A percentile compares a stretch with the other conserved stretches of the same genome.
phyloP scores from a whole-genome alignment of 2,113 vertebrate species.

The Amblyopsis rosae region DNA sequence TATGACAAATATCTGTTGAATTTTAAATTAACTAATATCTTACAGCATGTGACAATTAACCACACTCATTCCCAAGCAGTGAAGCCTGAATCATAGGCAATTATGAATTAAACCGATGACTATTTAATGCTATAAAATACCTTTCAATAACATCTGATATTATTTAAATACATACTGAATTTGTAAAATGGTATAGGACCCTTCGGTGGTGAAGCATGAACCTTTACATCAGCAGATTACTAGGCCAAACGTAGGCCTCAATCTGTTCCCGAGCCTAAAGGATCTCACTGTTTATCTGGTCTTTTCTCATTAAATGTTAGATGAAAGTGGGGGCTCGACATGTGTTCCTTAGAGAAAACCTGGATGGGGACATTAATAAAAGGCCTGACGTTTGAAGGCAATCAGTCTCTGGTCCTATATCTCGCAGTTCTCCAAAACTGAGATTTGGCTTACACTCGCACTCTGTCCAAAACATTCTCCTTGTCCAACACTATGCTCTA shows the following conservation, averaged over 20 bases:
- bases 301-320: conserved; percentile 69
- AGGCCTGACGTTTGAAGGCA: conserved; percentile 50
- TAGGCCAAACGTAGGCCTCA: conserved; percentile 38
- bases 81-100: no score
- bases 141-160: conserved; percentile 23
- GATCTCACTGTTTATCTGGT: conserved; percentile 63
- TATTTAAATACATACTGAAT: conserved; percentile 66
- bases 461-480: conserved; percentile 13
- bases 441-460: conserved; percentile 27
- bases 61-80: no score
- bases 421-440: conserved; percentile 14
- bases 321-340: conserved; percentile 62
- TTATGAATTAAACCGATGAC: no score
- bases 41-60: no score
- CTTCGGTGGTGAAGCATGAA: conserved; percentile 38
- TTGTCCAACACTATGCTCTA: not conserved
- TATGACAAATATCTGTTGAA: no score
- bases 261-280: conserved; percentile 51
- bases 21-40: no score
- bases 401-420: conserved; percentile 48
- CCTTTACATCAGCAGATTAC: conserved; percentile 56
- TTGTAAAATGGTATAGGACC: conserved; percentile 44
- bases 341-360: conserved; percentile 63
- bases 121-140: no score
- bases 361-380: conserved; percentile 63